Percentiles rank a stretch among this genome's conserved stretches.
Evolutionary conservation across 2,113 vertebrate genomes (phyloP).

Genomic region (Oreocharis arfaki): DNA sequence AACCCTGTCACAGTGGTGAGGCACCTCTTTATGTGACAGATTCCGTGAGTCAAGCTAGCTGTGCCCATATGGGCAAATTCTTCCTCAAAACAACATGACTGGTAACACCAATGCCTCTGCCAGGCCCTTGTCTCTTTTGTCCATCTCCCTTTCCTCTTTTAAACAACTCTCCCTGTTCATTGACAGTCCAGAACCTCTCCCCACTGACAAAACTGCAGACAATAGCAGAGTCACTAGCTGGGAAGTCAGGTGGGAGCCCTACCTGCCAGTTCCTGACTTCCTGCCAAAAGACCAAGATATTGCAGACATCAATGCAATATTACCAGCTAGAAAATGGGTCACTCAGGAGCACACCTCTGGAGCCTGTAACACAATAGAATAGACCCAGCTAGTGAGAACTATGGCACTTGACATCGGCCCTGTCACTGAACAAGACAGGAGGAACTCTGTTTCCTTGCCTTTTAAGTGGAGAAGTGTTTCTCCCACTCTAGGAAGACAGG

Average conservation of each 20-base stretch:
- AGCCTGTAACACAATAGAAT: background rate
- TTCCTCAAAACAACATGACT: background rate
- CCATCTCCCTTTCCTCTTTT: background rate
- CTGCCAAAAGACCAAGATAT: background rate
- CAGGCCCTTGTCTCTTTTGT: background rate
- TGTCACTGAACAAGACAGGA: background rate
- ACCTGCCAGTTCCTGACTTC: background rate
- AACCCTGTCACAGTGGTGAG: background rate
- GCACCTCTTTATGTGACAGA: background rate
- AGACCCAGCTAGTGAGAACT: background rate
- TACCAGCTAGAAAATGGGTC: background rate
- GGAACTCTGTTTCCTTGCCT: background rate
- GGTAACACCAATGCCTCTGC: background rate
- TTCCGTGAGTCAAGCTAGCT: background rate
- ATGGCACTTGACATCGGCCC: rapidly evolving
- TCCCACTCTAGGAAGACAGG: background rate
- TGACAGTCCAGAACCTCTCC: background rate
- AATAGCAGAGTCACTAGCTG: background rate
- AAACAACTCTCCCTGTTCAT: background rate
- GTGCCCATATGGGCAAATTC: background rate
- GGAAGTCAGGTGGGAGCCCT: background rate
- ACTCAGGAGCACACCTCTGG: background rate
- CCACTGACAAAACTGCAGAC: background rate
- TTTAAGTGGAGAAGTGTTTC: background rate
- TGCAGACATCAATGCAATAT: background rate